Conservation (phyloP, 2,797 vertebrate species). For the Rhyacichthys aspro region DNA sequence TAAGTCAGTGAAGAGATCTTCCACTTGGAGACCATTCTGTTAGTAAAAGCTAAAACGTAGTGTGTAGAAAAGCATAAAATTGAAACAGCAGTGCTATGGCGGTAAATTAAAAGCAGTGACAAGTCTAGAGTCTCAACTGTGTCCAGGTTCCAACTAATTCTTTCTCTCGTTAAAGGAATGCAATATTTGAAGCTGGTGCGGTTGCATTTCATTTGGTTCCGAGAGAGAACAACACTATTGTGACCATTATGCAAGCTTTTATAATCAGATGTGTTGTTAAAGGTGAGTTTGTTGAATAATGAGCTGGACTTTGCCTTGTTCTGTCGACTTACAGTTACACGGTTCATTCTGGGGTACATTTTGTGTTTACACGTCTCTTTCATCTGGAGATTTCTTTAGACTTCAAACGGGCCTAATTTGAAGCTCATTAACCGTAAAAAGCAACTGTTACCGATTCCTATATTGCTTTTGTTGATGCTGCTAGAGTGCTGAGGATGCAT, state of each 20-base stretch:
- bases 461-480: constrained; percentile 15
- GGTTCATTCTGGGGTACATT: not conserved
- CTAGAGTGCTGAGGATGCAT: constrained; percentile 12
- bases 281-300: constrained; percentile 5
- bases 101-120: constrained; percentile 4
- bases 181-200: not conserved
- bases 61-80: constrained; percentile 3
- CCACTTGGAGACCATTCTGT: too few species aligned
- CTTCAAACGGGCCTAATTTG: constrained; percentile 39
- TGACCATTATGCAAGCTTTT: not conserved
- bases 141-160: not conserved
- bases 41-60: too few species aligned
- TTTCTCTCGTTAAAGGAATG: not conserved
- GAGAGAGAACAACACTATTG: not conserved
- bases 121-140: not conserved
- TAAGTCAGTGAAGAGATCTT: too few species aligned
- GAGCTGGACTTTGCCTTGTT: constrained; percentile 2
- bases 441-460: constrained; percentile 13
- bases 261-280: not conserved
- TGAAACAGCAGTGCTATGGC: constrained; percentile 2
- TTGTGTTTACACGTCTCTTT: constrained; percentile 21
- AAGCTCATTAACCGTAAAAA: constrained; percentile 35
- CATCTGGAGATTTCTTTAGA: constrained; percentile 21
- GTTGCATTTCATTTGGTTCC: not conserved
- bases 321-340: not conserved